These are phyloP conservation scores for Gyps fulvus DNA, from an alignment of 2,113 vertebrate genomes.

Conservation along the genomic window DNA sequence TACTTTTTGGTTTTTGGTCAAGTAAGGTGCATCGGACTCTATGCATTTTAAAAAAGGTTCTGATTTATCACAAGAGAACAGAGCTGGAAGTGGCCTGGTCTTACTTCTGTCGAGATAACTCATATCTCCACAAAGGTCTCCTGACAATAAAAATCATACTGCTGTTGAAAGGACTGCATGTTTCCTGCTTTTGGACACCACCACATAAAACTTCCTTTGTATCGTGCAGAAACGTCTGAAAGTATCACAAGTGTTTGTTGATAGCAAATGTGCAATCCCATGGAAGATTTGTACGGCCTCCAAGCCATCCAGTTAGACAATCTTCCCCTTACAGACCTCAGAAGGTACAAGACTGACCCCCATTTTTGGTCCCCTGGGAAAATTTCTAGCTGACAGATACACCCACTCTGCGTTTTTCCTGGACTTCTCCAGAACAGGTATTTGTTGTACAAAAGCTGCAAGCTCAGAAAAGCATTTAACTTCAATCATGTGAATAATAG, in stretches of 20 bases:
- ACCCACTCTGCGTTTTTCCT: not conserved
- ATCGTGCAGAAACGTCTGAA: not conserved
- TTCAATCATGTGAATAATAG: constrained; percentile 25
- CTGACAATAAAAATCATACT: not conserved
- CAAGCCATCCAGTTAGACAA: not conserved
- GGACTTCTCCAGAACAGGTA: not conserved
- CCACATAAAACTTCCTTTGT: not conserved
- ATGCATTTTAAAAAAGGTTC: not conserved
- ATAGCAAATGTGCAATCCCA: not conserved
- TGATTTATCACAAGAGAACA: not conserved
- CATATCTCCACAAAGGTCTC: not conserved
- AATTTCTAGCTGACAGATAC: not conserved
- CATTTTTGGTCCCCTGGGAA: not conserved
- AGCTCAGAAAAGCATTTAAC: not conserved
- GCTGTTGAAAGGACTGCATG: not conserved
- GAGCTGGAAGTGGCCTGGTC: not conserved
- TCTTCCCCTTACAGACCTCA: not conserved
- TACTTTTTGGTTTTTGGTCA: not conserved
- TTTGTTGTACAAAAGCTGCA: not conserved
- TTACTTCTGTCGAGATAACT: not conserved
- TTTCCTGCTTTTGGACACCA: not conserved
- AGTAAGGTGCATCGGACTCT: not conserved
- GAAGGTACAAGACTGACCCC: not conserved
- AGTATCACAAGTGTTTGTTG: not conserved
- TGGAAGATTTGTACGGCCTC: not conserved